Percentiles rank a stretch among this genome's conserved stretches.
These are phyloP conservation scores for Drosophila rufa DNA, from an alignment of 1,140 invertebrate species.

Conservation along the genomic window DNA sequence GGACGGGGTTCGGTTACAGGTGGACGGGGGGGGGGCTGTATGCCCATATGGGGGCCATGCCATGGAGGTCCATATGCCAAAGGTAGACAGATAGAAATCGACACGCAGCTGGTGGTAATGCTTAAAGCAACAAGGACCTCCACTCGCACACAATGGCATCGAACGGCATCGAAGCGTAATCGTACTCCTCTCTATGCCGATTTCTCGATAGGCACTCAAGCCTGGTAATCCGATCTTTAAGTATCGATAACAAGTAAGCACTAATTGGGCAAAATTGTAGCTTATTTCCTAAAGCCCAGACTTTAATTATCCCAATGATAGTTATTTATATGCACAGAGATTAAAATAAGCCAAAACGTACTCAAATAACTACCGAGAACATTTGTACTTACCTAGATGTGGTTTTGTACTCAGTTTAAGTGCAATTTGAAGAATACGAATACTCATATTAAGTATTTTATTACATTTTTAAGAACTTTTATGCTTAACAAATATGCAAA, in stretches of 20 bases:
- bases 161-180: constrained; percentile 17
- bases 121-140: constrained; percentile 47
- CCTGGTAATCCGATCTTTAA: background rate
- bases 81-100: constrained; percentile 45
- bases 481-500: no score
- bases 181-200: background rate
- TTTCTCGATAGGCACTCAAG: background rate
- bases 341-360: no score
- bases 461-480: no score
- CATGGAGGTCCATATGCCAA: constrained; percentile 17
- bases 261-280: background rate
- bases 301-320: no score
- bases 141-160: constrained; percentile 27
- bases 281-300: no score
- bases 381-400: no score
- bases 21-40: background rate
- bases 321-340: no score
- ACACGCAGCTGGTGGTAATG: constrained; percentile 59
- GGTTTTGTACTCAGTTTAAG: no score
- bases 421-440: no score
- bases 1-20: background rate
- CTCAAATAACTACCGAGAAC: no score
- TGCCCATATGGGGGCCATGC: background rate
- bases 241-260: constrained; percentile 1
- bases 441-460: no score